Evolutionary conservation across 2,888 invertebrate genomes (phyloP).

Genomic region (Eristalinus sepulchralis): DNA sequence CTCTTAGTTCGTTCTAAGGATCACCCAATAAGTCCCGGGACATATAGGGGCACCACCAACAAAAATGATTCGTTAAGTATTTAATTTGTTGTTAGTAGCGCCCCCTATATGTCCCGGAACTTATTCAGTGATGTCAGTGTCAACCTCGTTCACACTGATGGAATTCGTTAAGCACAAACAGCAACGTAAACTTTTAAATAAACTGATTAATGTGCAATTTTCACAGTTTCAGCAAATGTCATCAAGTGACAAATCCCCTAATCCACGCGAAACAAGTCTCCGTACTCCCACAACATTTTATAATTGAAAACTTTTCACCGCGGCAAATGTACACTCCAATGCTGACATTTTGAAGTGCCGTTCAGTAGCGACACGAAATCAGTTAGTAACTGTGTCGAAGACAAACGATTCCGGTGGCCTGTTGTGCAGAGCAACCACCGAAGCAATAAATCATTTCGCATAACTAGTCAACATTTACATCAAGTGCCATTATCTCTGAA

Average conservation of each 20-base stretch:
- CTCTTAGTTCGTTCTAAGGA: too few relatives aligned
- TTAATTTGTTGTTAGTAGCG: too few relatives aligned
- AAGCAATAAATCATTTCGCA: slow-evolving; percentile 24
- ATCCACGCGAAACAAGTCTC: neutral
- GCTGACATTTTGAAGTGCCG: neutral
- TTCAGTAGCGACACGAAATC: neutral
- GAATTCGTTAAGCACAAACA: too few relatives aligned
- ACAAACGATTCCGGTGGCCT: slow-evolving; percentile 3
- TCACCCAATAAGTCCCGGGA: too few relatives aligned
- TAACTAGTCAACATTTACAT: slow-evolving; percentile 27
- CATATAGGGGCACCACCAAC: too few relatives aligned
- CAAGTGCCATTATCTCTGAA: slow-evolving; percentile 19
- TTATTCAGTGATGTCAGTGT: too few relatives aligned
- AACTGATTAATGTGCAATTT: neutral
- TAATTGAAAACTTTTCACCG: neutral
- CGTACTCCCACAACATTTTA: neutral
- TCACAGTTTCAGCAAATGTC: neutral
- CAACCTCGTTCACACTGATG: too few relatives aligned
- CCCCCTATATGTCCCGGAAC: too few relatives aligned
- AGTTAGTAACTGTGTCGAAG: neutral
- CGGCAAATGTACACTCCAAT: neutral
- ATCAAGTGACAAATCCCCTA: neutral
- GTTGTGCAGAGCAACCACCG: neutral
- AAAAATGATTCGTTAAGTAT: too few relatives aligned
- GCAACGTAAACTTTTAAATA: neutral